Evolutionary conservation across 2,113 vertebrate species (phyloP).

Genomic region (Cygnus atratus): DNA sequence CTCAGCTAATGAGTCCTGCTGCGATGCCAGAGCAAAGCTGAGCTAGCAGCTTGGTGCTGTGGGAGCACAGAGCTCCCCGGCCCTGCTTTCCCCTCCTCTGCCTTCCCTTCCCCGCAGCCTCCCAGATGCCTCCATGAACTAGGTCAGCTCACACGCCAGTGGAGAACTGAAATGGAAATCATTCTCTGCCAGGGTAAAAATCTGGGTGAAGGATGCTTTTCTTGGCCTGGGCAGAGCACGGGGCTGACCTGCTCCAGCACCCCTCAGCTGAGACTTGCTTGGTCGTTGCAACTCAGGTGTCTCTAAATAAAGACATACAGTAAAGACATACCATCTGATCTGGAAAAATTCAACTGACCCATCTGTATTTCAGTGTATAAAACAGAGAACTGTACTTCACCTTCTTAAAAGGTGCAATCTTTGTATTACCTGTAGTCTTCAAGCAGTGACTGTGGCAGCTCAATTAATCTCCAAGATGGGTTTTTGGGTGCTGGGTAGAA

Average conservation of each 20-base stretch:
- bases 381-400: neutral
- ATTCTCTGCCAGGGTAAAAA: neutral
- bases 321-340: neutral
- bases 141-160: neutral
- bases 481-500: neutral
- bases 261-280: neutral
- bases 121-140: neutral
- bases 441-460: neutral
- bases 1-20: neutral
- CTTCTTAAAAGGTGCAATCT: neutral
- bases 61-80: neutral
- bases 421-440: neutral
- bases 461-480: neutral
- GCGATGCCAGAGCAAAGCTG: neutral
- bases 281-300: neutral
- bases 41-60: neutral
- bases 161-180: neutral
- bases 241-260: neutral
- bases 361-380: neutral
- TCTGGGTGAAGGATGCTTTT: neutral
- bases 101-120: neutral
- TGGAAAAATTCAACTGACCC: neutral
- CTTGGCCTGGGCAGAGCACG: fast-evolving
- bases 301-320: neutral
- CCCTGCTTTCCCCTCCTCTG: neutral